Evolutionary conservation across 64 coral and sea anemone genomes (phyloP).

Genomic region (Actinia equina): DNA sequence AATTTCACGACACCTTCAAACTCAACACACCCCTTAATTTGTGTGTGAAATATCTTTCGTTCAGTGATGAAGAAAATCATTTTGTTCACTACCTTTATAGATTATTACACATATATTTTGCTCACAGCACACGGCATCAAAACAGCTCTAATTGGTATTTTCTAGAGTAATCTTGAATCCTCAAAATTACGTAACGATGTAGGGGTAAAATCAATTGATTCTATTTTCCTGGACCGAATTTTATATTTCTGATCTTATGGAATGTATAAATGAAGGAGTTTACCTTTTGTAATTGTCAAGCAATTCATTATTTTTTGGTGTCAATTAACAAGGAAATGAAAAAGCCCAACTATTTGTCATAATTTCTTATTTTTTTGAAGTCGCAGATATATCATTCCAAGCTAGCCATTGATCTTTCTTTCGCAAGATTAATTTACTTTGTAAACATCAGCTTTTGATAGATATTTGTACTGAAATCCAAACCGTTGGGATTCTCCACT

Average conservation of each 20-base stretch:
- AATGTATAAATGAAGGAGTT: not conserved
- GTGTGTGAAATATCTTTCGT: not conserved
- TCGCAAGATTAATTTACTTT: not conserved
- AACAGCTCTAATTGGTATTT: not conserved
- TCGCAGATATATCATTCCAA: not conserved
- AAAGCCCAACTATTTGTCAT: slow-evolving; percentile 5
- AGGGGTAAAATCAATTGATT: not conserved
- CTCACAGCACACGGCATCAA: not conserved
- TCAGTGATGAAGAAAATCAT: not conserved
- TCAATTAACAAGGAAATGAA: slow-evolving; percentile 2
- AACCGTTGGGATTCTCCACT: not conserved
- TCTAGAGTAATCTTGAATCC: not conserved
- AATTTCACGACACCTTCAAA: not conserved
- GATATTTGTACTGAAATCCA: not conserved
- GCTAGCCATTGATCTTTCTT: not conserved
- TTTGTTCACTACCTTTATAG: not conserved
- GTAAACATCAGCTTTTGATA: not conserved
- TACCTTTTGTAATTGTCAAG: not conserved
- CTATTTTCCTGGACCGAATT: not conserved
- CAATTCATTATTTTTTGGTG: not conserved
- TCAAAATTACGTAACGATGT: not conserved
- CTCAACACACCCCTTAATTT: not conserved
- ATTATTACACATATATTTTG: not conserved
- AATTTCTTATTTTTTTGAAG: not conserved
- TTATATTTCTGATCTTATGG: not conserved